phyloP scores from a whole-genome alignment of 2,113 vertebrate genomes.

The Amia ocellicauda region DNA sequence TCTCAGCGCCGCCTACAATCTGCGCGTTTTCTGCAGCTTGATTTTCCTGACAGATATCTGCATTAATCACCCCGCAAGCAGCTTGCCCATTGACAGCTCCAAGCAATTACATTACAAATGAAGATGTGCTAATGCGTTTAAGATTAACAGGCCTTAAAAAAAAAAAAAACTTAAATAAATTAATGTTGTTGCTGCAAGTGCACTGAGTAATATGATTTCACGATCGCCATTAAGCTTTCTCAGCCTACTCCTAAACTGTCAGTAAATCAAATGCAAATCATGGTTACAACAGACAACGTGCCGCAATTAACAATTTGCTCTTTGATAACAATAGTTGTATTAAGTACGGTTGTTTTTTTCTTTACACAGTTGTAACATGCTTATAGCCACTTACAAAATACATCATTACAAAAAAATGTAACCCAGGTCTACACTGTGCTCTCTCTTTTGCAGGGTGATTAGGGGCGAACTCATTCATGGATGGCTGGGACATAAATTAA shows the following conservation, averaged over 20 bases:
- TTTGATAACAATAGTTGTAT: no score
- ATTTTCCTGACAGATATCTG: background rate
- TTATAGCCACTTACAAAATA: no score
- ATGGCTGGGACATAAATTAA: no score
- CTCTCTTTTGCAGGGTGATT: no score
- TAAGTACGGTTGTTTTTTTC: no score
- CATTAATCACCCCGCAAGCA: background rate
- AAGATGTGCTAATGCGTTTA: background rate
- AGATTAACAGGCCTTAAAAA: background rate
- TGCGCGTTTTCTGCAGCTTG: background rate
- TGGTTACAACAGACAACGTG: background rate
- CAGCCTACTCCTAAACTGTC: background rate
- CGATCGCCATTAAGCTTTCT: no score
- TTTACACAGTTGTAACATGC: no score
- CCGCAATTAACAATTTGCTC: background rate
- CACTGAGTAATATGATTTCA: background rate
- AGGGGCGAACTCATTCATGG: no score
- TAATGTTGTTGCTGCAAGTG: background rate
- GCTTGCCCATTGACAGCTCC: background rate
- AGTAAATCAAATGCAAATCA: background rate
- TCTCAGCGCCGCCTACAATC: background rate
- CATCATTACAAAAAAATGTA: no score
- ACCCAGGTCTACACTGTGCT: no score
- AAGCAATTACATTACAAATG: background rate
- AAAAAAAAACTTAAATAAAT: no score